Percentiles rank a stretch among this genome's conserved stretches.
These are phyloP conservation scores for Disparrhopalites patrizii DNA, from an alignment of 2,888 invertebrate species.

Conservation along the genomic window DNA sequence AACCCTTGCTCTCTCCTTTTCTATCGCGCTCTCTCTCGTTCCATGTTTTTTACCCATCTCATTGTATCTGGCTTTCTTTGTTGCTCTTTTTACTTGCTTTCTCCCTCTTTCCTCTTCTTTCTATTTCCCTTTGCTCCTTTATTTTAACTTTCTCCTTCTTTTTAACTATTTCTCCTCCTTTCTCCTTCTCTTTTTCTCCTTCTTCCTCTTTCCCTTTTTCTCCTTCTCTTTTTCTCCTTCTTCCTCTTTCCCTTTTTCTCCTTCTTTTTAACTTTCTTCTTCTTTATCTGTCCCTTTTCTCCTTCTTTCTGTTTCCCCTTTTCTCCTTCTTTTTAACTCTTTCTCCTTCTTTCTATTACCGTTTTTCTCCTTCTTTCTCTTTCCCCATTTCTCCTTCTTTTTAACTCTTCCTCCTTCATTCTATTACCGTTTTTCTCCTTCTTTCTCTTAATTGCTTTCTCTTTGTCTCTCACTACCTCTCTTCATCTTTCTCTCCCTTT, in stretches of 20 bases:
- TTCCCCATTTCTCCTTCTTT: too few relatives aligned
- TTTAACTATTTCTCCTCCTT: too few relatives aligned
- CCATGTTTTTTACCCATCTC: neutral
- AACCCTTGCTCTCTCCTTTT: too few relatives aligned
- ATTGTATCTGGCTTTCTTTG: neutral
- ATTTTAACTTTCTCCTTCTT: too few relatives aligned
- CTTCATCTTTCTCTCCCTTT: too few relatives aligned
- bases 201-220: neutral
- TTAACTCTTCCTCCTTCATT: neutral
- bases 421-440: too few relatives aligned
- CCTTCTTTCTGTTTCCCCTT: too few relatives aligned
- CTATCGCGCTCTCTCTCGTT: neutral
- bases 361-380: neutral
- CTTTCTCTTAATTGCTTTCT: too few relatives aligned
- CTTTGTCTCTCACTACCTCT: too few relatives aligned
- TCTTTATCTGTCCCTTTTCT: too few relatives aligned
- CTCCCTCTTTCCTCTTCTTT: conserved; percentile 15
- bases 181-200: neutral
- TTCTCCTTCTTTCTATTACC: too few relatives aligned
- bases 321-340: too few relatives aligned
- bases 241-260: neutral
- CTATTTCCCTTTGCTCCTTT: conserved; percentile 23
- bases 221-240: neutral
- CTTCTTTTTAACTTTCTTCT: neutral
- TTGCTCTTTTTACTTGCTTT: conserved; percentile 1